Evolutionary conservation across 2,888 invertebrate species (phyloP), one percentile per base, ranked within the genome.

Genomic region (Callinectes sapidus): DNA sequence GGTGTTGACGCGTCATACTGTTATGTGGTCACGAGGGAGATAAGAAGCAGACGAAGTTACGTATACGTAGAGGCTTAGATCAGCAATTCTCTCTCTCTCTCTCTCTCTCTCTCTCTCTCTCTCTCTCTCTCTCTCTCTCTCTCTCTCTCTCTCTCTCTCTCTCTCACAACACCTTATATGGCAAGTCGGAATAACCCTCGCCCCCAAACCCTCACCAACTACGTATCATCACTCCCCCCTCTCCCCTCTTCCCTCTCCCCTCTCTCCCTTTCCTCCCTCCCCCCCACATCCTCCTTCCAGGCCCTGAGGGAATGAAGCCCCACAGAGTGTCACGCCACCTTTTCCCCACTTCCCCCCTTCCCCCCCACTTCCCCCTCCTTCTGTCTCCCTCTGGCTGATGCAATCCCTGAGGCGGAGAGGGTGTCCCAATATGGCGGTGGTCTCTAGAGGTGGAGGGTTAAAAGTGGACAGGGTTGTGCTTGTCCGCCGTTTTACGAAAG

Each of bases 101-200:
- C 18, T 61, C 18, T 14, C 18, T 61, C 61, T 61, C 61, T 61
- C 61, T 61, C 61, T 61, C 61, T 61, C 61, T 61, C 61, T 61
- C 61, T 61, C 61, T 61, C 61, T 61, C 61, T 61, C 61, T 61
- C 61, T 61, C 61, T 61, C 61, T 61, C 71, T 71, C 71, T 71
- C 71, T 71, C 71, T 71, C 71, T 71, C 71, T 71, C 71, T 71
- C 71, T 71, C 28, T 71, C 71, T 71, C 71, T 71, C 71, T 71
- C 71, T 28, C 71, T 71, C n/a, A 23, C 10, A 28, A n/a, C 71
- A 71, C 71, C 71, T 71, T 71, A 71, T 71, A 71, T 71, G 28
- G 71, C n/a, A 5, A 18, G 16, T 71, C 28, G 3, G 1, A 71
- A 71, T 71, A 71, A 18, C 71, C 71, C 10, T 28, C 23, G 18